Evolutionary conservation across 2,113 vertebrate species (phyloP), one percentile per base, ranked within the genome.

Genomic region (Alethe diademata): DNA sequence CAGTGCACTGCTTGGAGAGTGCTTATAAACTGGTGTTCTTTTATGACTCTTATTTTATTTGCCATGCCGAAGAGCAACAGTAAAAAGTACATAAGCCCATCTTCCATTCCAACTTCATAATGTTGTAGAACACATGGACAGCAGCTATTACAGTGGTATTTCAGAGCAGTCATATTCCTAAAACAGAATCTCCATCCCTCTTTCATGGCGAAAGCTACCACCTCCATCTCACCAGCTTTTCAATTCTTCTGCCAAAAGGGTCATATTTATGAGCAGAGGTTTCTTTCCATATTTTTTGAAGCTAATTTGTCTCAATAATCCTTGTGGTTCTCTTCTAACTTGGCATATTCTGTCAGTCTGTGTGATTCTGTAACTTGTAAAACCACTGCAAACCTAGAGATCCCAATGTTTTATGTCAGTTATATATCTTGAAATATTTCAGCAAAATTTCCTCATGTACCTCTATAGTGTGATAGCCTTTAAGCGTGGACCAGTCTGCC

Each of bases 201-300:
- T 82, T 98, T 96, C 19, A 65, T 73, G 24, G 98, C 97, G 12
- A 98, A 66, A 74, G 98, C 97, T 61, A 97, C 95, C 83, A 98
- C 62, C 24, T 97, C 96, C 3, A 51, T 91, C 22, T 97, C 98
- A 75, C 96, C 89, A 45, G 97, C 88, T 40, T 64, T 73, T 64
- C 74, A 86, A 33, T 97, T 96, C 86, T 97, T 98, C 92, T 33
- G 93, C 92, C 58, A 96, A 42, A 31, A 97, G 95, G 93, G 97
- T 98, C 97, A 97, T 98, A 26, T 85, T 94, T 42, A 97, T 97
- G 4, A 97, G 43, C 8, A 98, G 92, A 8, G 61, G 14, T 98
- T 98, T 97, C 92, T 97, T 98, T 48, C 76, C 58, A 2, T 48
- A 20, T 98, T 93, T 56, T 56, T 96, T 98, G 80, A 98, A 98